Base-by-base conservation (phyloP, 1,140 invertebrate genomes). In the Drosophila erecta region DNA sequence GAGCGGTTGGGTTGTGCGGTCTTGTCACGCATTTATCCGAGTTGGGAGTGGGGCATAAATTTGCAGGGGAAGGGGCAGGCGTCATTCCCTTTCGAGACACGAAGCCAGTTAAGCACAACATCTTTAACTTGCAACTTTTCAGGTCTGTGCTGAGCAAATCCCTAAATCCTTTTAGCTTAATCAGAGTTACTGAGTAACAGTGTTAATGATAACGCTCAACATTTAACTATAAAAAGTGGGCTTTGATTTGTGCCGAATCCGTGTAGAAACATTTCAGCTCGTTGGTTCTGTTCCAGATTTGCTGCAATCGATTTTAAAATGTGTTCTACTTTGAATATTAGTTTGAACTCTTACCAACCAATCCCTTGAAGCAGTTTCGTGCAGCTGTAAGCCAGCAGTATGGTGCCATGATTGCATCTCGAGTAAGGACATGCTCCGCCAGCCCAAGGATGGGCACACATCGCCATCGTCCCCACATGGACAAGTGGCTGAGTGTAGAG, bases 11-110 rank as follows among this genome's bases (percentile, higher is more conserved):
- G 3, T 47, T 33, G 43, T 40, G 35, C 50, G 44, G 62, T 65
- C 59, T n/a, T 49, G 33, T 49, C 62, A 66, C 62, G 60, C 62
- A 17, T n/a, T 35, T 44, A 54, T 54, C 22, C n/a, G 14, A 27
- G 7, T 14, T 22, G 15, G 22, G 6, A 22, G 61, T 62, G 57
- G 17, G 22, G 6, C 30, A 49, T 47, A 15, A 41, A 33, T 61
- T 61, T 15, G 51, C 4, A 14, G 12, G 22, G 51, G 53, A 24
- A 7, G 11, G 1, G 2, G 50, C 14, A 10, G 27, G 37, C 22
- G 2, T 54, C 1, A 1, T n/a, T 11, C 17, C 1, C 11, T 47
- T 4, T n/a, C 3, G 3, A 0, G 12, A n/a, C 5, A 7, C 24
- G 8, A 14, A 24, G 7, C 4, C 4, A 17, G 3, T 37, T 8